phyloP scores from a whole-genome alignment of 92 coral and sea anemone species.

The Nematostella vectensis region DNA sequence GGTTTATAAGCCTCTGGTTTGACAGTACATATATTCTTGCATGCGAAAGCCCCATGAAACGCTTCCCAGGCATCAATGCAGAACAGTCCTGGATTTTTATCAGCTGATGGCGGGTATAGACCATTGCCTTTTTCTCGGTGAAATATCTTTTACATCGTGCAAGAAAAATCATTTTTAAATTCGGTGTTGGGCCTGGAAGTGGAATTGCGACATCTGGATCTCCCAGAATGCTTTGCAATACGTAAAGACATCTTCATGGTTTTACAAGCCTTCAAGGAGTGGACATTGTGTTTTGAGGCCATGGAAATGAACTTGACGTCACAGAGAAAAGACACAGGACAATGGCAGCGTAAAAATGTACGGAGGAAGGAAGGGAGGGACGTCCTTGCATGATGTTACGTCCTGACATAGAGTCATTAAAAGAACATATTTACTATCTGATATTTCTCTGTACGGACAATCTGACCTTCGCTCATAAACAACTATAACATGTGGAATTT shows the following conservation, averaged over 20 bases:
- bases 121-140: neutral
- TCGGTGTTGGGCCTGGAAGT: constrained; percentile 5
- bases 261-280: too few species aligned
- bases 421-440: too few species aligned
- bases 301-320: neutral
- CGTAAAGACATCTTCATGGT: neutral
- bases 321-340: neutral
- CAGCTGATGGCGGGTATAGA: neutral
- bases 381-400: too few species aligned
- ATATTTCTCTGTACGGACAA: too few species aligned
- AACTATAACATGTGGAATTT: too few species aligned
- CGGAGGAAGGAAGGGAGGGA: too few species aligned
- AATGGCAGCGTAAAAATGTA: neutral
- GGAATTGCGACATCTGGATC: too few species aligned
- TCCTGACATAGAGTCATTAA: too few species aligned
- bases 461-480: too few species aligned
- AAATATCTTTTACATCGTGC: neutral
- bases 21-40: constrained; percentile 3
- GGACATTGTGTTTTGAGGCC: too few species aligned
- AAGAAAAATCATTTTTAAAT: neutral
- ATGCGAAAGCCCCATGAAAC: neutral
- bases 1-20: neutral
- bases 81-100: neutral
- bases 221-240: neutral
- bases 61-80: constrained; percentile 1